phyloP scores from a whole-genome alignment of 2,888 invertebrate species.

The Pollenia amentaria region DNA sequence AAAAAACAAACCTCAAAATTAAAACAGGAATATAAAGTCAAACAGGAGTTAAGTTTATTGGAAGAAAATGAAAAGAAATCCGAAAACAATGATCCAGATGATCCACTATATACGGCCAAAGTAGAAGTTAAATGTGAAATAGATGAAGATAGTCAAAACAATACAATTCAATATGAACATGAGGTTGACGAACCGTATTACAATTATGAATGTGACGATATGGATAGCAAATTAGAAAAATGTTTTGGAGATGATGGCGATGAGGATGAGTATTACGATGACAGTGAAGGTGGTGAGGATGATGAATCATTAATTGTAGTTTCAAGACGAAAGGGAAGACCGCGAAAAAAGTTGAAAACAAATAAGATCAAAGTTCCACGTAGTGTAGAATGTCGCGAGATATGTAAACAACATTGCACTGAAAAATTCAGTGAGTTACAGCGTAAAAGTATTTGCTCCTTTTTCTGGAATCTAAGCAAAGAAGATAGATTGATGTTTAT shows the following conservation, averaged over 20 bases:
- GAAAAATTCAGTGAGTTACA: conserved; percentile 68
- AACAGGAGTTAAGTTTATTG: conserved; percentile 19
- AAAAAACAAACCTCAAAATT: conserved; percentile 21
- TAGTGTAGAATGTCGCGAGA: conserved; percentile 60
- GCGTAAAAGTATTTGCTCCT: conserved; percentile 66
- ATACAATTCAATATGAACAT: not conserved
- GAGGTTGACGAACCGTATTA: conserved; percentile 20
- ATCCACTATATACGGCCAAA: conserved; percentile 55
- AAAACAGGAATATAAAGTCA: conserved; percentile 39
- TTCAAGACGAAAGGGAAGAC: conserved; percentile 52
- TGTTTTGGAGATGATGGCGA: conserved; percentile 42
- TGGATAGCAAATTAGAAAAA: conserved; percentile 31
- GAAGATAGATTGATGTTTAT: conserved; percentile 67
- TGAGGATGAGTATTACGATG: conserved; percentile 31
- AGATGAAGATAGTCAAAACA: conserved; percentile 28
- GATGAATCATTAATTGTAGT: conserved; percentile 63
- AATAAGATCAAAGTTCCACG: conserved; percentile 36
- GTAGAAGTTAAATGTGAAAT: conserved; percentile 58
- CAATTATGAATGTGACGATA: conserved; percentile 25
- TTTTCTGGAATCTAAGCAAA: conserved; percentile 70
- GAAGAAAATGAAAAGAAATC: conserved; percentile 28
- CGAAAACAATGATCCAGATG: conserved; percentile 34
- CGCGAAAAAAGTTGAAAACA: conserved; percentile 43
- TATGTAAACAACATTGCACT: conserved; percentile 72
- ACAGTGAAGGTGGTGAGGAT: conserved; percentile 52